Conservation (phyloP, 2,797 vertebrate genomes). For the Scyliorhinus canicula region DNA sequence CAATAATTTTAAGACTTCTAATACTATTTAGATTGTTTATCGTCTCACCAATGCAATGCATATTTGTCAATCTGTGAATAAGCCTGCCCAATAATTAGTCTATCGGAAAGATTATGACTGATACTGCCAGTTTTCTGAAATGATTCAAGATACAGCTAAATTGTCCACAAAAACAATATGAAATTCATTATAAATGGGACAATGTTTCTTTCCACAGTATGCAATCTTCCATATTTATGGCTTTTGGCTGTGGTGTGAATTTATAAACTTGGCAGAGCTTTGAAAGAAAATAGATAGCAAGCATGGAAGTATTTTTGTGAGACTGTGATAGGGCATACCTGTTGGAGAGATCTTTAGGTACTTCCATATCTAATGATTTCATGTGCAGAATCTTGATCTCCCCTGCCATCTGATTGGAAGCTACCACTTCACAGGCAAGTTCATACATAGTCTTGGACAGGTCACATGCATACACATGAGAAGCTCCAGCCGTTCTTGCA, state of each 20-base stretch:
- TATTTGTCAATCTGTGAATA: background rate
- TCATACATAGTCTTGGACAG: constrained; percentile 96
- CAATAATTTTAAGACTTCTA: background rate
- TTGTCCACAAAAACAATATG: too few species aligned
- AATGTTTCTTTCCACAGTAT: background rate
- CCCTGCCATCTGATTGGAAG: constrained; percentile 77
- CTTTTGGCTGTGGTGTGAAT: background rate
- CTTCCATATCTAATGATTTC: constrained; percentile 87
- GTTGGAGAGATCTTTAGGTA: constrained; percentile 82
- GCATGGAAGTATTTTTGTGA: background rate
- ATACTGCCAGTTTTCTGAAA: background rate
- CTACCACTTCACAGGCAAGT: constrained; percentile 78
- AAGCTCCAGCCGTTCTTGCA: constrained; percentile 82
- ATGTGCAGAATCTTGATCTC: constrained; percentile 80
- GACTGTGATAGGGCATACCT: constrained; percentile 57
- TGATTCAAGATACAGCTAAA: background rate
- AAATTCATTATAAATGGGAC: background rate
- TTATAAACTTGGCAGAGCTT: background rate
- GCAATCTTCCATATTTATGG: background rate
- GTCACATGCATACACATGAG: constrained; percentile 82
- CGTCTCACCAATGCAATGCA: background rate
- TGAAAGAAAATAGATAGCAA: constrained; percentile 32
- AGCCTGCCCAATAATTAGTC: background rate
- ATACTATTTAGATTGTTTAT: background rate
- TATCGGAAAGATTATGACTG: background rate